Evolutionary conservation across 2,888 invertebrate genomes (phyloP).

Genomic region (Hofmannophila pseudospretella): DNA sequence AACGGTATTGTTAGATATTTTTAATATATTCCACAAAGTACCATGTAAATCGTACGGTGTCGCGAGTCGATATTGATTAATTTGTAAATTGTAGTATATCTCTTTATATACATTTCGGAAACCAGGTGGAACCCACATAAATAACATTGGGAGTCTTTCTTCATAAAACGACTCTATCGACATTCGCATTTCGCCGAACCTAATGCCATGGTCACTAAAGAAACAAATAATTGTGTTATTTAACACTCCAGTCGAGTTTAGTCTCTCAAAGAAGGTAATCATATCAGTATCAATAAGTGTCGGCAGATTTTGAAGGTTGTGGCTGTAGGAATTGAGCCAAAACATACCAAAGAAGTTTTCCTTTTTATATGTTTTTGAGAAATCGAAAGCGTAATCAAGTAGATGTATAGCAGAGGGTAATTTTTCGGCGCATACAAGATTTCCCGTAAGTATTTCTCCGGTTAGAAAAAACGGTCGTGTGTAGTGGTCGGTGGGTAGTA

Average conservation of each 20-base stretch:
- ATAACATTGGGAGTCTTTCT: conserved; percentile 85
- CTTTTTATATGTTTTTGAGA: conserved; percentile 76
- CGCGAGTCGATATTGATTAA: conserved; percentile 81
- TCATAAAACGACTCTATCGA: conserved; percentile 86
- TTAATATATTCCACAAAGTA: conserved; percentile 81
- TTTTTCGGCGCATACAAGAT: conserved; percentile 55
- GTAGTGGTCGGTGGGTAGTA: conserved; percentile 88
- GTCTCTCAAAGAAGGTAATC: conserved; percentile 67
- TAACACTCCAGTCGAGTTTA: conserved; percentile 71
- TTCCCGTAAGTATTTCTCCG: conserved; percentile 67
- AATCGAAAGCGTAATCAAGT: conserved; percentile 81
- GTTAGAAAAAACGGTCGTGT: conserved; percentile 84
- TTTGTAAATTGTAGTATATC: conserved; percentile 74
- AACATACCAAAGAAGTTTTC: conserved; percentile 84
- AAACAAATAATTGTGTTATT: conserved; percentile 83
- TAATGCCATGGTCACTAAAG: conserved; percentile 87
- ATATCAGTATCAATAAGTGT: conserved; percentile 80
- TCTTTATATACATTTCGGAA: conserved; percentile 74
- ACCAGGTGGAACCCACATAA: conserved; percentile 81
- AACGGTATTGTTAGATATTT: conserved; percentile 52
- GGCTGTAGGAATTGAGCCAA: conserved; percentile 86
- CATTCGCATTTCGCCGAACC: conserved; percentile 82
- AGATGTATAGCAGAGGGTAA: conserved; percentile 80
- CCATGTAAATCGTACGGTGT: conserved; percentile 86
- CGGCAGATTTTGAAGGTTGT: conserved; percentile 81